phyloP scores from a whole-genome alignment of 1,140 invertebrate species.

The Centruroides sculpturatus region DNA sequence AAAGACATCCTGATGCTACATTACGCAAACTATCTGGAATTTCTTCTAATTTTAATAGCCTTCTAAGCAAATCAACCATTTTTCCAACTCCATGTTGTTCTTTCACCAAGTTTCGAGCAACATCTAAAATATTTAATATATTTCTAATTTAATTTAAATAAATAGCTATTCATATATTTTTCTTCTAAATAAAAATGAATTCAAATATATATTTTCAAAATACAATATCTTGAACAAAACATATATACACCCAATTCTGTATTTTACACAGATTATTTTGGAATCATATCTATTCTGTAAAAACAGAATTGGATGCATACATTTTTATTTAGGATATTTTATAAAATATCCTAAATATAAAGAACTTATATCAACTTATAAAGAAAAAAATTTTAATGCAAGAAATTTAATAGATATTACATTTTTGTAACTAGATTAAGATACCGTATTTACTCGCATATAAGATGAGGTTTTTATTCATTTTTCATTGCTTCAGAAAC shows the following conservation, averaged over 20 bases:
- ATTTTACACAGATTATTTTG: too few relatives aligned
- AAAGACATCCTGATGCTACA: constrained; percentile 50
- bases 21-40: constrained; percentile 27
- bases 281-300: background rate
- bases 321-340: too few relatives aligned
- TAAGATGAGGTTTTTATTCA: too few relatives aligned
- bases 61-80: constrained; percentile 26
- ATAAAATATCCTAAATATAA: too few relatives aligned
- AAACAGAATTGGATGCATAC: background rate
- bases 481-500: too few relatives aligned
- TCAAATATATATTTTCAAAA: background rate
- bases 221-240: background rate
- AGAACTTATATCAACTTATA: too few relatives aligned
- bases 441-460: too few relatives aligned
- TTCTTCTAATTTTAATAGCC: constrained; percentile 23
- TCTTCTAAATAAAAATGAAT: background rate
- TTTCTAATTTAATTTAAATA: constrained; percentile 10
- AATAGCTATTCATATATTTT: background rate
- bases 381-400: too few relatives aligned
- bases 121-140: constrained; percentile 25
- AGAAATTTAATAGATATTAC: too few relatives aligned
- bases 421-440: too few relatives aligned
- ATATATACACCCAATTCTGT: too few relatives aligned
- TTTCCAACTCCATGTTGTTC: constrained; percentile 27
- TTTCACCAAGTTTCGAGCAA: constrained; percentile 29